Base-by-base conservation (phyloP, 1,140 invertebrate genomes). In the Anagrus nilaparvatae region DNA sequence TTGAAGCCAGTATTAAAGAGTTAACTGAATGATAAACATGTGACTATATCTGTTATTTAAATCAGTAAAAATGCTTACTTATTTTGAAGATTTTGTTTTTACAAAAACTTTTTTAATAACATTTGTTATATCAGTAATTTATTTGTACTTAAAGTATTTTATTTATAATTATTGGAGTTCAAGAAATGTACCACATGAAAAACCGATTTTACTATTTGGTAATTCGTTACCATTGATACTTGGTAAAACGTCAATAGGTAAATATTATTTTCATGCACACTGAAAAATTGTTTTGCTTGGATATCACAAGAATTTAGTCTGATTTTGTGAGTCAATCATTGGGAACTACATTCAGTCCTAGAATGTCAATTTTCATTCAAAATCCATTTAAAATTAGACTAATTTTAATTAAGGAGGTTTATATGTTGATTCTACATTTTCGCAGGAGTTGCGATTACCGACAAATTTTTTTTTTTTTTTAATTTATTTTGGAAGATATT, bases 131-230 rank as follows among this genome's bases (percentile, higher is more conserved):
- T 25, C 24, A 12, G 4, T 38, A 0, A 27, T 27, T 28, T 58
- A 60, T n/a, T n/a, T 55, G 7, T 63, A 58, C 40, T 41, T 54
- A 5, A 59, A 58, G 17, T 53, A 51, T 10, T 34, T 40, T 16
- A 33, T 55, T 13, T 58, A 52, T 24, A 46, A 55, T 19, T 65
- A 58, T 40, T 69, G 66, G 66, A 29, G 47, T 10, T 56, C 56
- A 27, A 49, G 34, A 30, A 51, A 51, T 3, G 46, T 69, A 19
- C 54, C 54, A n/a, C 50, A 48, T 35, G 16, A 56, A 0, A 54
- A 63, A 21, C 65, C 72, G 2, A 46, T 48, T 3, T 57, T 71
- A 19, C 60, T 67, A 5, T 66, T 63, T 27, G 76, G 74, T 1
- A 70, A 74, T 50, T 52, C 72, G 5, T 47, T 52, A 20, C 55